Percentiles rank a stretch among this genome's conserved stretches.
phyloP scores from a whole-genome alignment of 2,888 invertebrate genomes.

The Leucoptera coffeella region DNA sequence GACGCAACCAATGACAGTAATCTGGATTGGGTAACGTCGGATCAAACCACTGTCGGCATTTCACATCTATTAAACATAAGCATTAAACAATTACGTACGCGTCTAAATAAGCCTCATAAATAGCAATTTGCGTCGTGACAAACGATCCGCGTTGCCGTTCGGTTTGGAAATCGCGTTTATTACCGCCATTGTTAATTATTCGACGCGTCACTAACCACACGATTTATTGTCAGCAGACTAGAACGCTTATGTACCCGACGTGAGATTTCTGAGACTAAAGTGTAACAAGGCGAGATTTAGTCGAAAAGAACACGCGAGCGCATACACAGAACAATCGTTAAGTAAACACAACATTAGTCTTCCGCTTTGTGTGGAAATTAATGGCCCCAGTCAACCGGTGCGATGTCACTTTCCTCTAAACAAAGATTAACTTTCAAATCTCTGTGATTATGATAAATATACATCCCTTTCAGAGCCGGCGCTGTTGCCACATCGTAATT shows the following conservation, averaged over 20 bases:
- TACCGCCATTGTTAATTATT: conserved; percentile 47
- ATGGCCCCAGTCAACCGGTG: conserved; percentile 9
- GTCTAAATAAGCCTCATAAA: conserved; percentile 49
- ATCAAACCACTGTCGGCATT: too few relatives aligned
- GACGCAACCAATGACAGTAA: too few relatives aligned
- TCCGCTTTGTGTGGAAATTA: conserved; percentile 12
- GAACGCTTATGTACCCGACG: conserved; percentile 33
- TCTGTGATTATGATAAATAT: conserved; percentile 1
- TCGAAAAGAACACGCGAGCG: conserved; percentile 12
- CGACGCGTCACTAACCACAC: conserved; percentile 44
- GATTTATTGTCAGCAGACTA: conserved; percentile 44
- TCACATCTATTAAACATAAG: too few relatives aligned
- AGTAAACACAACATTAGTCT: conserved; percentile 22
- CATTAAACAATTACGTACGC: too few relatives aligned
- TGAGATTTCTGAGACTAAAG: conserved; percentile 28
- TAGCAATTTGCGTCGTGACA: conserved; percentile 46
- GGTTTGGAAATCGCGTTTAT: conserved; percentile 49
- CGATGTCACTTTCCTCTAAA: conserved; percentile 5
- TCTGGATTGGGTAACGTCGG: too few relatives aligned
- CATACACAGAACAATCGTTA: too few relatives aligned
- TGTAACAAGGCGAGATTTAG: neutral
- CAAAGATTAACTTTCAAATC: conserved; percentile 19
- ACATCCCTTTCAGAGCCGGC: too few relatives aligned
- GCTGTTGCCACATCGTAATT: too few relatives aligned
- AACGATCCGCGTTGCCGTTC: conserved; percentile 30